phyloP scores from a whole-genome alignment of 2,113 vertebrate species.

The Hippocampus mohnikei region DNA sequence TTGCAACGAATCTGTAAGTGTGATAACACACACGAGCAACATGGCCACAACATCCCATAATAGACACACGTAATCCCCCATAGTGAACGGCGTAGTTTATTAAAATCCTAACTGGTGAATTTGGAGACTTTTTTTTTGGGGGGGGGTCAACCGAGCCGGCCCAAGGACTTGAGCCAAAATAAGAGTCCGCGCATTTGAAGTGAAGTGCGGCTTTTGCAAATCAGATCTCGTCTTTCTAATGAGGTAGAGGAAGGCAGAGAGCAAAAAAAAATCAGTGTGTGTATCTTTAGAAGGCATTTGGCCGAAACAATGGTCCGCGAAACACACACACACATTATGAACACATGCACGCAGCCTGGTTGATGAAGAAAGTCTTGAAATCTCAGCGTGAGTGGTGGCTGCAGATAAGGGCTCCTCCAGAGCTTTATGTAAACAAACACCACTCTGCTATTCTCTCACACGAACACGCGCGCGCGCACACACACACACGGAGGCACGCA shows the following conservation, averaged over 20 bases:
- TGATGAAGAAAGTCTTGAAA: constrained; percentile 70
- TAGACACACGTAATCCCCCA: neutral
- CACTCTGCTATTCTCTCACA: constrained; percentile 40
- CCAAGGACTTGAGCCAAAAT: constrained; percentile 8
- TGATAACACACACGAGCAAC: neutral
- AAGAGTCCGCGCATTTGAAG: constrained; percentile 10
- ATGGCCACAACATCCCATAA: neutral
- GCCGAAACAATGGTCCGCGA: constrained; percentile 72
- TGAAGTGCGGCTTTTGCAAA: constrained; percentile 49
- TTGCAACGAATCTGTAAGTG: neutral
- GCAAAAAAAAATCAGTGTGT: constrained; percentile 32
- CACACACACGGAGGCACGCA: constrained; percentile 26
- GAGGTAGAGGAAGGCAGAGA: constrained; percentile 29
- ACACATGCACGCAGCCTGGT: constrained; percentile 14
- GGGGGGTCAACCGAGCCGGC: too few relatives aligned
- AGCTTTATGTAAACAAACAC: constrained; percentile 73
- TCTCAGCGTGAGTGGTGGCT: constrained; percentile 74
- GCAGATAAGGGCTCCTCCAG: constrained; percentile 70
- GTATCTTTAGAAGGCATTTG: constrained; percentile 70
- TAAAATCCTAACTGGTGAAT: too few relatives aligned
- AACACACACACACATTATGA: constrained; percentile 17
- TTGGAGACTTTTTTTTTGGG: too few relatives aligned
- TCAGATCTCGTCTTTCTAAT: constrained; percentile 56
- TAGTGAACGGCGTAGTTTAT: neutral
- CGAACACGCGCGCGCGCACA: constrained; percentile 33